Evolutionary conservation across 2,113 vertebrate species (phyloP).

Genomic region (Cairina moschata): DNA sequence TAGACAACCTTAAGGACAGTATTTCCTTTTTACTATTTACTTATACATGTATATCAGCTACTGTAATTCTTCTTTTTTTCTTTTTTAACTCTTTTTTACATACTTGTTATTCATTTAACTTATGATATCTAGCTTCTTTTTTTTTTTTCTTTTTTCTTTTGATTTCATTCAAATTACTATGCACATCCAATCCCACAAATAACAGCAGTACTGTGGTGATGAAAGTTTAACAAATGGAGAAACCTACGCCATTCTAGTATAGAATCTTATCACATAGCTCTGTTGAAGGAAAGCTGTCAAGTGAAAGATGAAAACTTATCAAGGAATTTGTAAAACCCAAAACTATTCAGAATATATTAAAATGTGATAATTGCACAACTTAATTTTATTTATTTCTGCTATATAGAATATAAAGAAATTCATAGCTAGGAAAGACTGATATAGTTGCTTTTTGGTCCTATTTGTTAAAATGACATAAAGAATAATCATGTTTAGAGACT

Average conservation of each 20-base stretch:
- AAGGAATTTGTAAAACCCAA: not conserved
- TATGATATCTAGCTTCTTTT: not conserved
- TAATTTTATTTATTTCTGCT: conserved; percentile 5
- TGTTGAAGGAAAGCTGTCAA: not conserved
- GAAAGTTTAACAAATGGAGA: not conserved
- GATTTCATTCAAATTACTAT: not conserved
- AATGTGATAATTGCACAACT: not conserved
- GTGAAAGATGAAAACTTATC: not conserved
- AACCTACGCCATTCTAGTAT: not conserved
- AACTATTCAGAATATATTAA: not conserved
- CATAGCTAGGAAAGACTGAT: not conserved
- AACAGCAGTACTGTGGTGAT: not conserved
- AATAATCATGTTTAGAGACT: not conserved
- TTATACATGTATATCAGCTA: not conserved
- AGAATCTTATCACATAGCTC: not conserved
- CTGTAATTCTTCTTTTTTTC: not conserved
- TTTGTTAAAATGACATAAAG: not conserved
- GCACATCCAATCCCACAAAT: not conserved
- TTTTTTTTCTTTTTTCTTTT: not conserved
- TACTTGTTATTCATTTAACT: not conserved
- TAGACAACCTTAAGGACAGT: not conserved
- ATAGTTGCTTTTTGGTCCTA: not conserved
- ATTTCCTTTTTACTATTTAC: not conserved
- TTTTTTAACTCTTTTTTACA: not conserved
- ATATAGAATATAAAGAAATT: not conserved